Conservation (phyloP, 1,140 invertebrate genomes). For the Papilio helenus region DNA sequence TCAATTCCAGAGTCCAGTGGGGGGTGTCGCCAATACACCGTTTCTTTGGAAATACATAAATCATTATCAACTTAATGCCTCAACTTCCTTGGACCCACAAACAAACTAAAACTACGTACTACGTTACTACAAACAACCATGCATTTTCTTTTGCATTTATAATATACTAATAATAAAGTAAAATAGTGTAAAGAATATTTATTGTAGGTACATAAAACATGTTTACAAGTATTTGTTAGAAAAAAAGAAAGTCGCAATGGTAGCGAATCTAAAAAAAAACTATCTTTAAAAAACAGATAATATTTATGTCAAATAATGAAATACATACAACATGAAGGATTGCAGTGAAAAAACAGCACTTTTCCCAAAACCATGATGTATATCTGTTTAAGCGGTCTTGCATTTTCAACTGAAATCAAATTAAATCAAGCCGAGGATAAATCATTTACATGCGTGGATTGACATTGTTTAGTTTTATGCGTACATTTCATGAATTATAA, state of each 20-base stretch:
- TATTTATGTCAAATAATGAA: neutral
- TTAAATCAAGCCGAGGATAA: neutral
- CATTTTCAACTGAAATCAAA: slow-evolving; percentile 28
- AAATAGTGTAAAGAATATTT: too few relatives aligned
- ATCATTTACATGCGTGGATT: neutral
- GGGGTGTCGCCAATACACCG: too few relatives aligned
- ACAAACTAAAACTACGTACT: too few relatives aligned
- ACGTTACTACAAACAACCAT: too few relatives aligned
- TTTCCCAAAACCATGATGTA: slow-evolving; percentile 8
- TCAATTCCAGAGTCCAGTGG: too few relatives aligned
- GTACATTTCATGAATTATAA: neutral
- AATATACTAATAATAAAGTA: too few relatives aligned
- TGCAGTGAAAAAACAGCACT: slow-evolving; percentile 43
- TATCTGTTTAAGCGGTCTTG: neutral
- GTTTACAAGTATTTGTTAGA: neutral
- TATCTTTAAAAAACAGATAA: neutral
- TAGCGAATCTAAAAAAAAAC: too few relatives aligned
- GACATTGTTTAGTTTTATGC: neutral
- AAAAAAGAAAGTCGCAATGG: neutral
- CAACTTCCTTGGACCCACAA: too few relatives aligned
- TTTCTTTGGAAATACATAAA: neutral
- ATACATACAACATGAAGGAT: slow-evolving; percentile 45
- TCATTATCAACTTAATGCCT: too few relatives aligned
- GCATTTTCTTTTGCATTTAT: too few relatives aligned
- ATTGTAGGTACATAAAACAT: neutral